Evolutionary conservation across 2,113 vertebrate species (phyloP).

Genomic region (Pterocles orientalis): DNA sequence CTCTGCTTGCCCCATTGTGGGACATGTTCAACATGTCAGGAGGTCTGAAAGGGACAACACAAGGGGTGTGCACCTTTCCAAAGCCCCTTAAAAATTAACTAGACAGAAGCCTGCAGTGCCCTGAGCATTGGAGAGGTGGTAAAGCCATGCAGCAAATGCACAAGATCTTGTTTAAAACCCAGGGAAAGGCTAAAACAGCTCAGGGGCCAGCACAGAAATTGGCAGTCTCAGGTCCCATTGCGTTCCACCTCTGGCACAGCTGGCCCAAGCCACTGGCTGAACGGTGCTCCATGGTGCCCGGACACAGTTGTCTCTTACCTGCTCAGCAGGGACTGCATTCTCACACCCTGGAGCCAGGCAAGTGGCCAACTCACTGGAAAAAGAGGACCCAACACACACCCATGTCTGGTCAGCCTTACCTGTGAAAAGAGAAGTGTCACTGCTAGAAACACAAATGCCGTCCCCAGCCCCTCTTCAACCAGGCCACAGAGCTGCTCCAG

Average conservation of each 20-base stretch:
- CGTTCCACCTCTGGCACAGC: background rate
- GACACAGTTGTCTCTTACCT: background rate
- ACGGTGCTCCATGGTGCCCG: background rate
- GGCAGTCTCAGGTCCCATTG: background rate
- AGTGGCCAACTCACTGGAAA: background rate
- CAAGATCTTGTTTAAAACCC: background rate
- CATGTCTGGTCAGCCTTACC: background rate
- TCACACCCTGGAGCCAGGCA: background rate
- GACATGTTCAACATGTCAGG: background rate
- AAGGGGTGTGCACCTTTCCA: background rate
- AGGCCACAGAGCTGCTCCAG: background rate
- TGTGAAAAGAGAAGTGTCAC: background rate
- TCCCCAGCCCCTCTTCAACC: background rate
- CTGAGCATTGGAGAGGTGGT: background rate
- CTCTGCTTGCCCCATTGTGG: background rate
- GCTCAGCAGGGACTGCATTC: background rate
- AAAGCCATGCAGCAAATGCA: background rate
- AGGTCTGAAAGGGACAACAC: background rate
- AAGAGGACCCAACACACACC: background rate
- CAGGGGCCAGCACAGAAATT: background rate
- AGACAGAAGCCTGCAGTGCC: background rate
- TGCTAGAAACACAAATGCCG: background rate
- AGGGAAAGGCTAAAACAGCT: background rate
- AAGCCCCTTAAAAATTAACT: background rate
- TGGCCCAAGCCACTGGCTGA: background rate